Percentiles rank a stretch among this genome's conserved stretches.
These are phyloP conservation scores for Gnathonemus longibarbis DNA, from an alignment of 2,113 vertebrate genomes.

Conservation along the genomic window DNA sequence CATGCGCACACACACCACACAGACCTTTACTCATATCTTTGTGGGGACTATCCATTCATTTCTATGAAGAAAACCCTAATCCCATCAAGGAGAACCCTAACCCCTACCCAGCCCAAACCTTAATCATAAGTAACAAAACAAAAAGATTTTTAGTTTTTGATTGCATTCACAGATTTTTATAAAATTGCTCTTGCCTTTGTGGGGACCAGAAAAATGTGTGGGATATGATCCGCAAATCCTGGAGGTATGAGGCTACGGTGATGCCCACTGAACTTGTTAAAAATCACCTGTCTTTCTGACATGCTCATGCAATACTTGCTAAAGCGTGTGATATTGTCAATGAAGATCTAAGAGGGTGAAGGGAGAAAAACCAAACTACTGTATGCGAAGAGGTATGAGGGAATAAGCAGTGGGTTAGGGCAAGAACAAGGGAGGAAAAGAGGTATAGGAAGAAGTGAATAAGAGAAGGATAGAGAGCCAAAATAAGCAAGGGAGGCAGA, in stretches of 20 bases:
- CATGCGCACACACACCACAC: background rate
- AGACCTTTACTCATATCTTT: background rate
- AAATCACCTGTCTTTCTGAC: background rate
- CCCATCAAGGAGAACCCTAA: no score
- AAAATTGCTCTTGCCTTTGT: background rate
- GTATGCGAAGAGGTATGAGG: background rate
- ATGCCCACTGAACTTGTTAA: background rate
- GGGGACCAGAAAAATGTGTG: background rate
- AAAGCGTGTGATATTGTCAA: background rate
- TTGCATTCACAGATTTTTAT: background rate
- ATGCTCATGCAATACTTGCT: background rate
- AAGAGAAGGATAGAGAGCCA: conserved; percentile 23
- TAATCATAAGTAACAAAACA: background rate
- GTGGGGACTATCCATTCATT: background rate
- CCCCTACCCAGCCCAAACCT: no score
- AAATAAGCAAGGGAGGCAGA: background rate
- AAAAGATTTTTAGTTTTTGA: background rate
- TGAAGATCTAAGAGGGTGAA: background rate
- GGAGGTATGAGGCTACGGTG: background rate
- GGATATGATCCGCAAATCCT: background rate
- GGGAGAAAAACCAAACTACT: background rate
- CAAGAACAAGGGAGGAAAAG: background rate
- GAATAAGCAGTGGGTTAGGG: background rate
- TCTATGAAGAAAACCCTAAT: no score
- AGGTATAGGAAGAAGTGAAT: conserved; percentile 24